Base-by-base conservation (phyloP, 2,797 vertebrate genomes). In the Diplodus sargus region DNA sequence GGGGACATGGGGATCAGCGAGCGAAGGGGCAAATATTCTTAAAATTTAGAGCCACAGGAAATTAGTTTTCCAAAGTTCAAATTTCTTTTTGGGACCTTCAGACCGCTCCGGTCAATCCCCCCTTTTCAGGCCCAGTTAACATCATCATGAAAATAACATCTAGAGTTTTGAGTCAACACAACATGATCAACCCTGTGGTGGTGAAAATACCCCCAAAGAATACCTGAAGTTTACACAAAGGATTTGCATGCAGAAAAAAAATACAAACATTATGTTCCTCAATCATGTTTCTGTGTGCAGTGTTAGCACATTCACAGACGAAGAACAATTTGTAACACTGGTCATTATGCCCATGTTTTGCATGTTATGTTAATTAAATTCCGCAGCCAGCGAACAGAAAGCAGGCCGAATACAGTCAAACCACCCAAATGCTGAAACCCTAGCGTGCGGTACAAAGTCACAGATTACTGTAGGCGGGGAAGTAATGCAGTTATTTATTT, bases 111-210 rank as follows among this genome's bases (percentile, higher is more conserved):
- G 30, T 5, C 1, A 6, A 34, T 34, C 34, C 7, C 7, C 34
- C 34, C 7, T 34, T 34, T 34, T 34, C 34, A 34, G 34, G 34
- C 34, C 34, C 34, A 89, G 92, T 94, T 96, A 92, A 95, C 96
- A 95, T 94, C 92, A 90, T 86, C 25, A 65, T 94, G 89, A 92
- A 95, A 95, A 91, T 91, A 88, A 84, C 85, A 92, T 93, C 90
- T 91, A 90, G 56, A 58, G 75, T 68, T 90, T 70, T 84, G 87
- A 83, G 52, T 66, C 84, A 75, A 70, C 89, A 84, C 72, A 79
- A 4, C 85, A 75, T 88, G 90, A 85, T 85, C 4, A 68, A 90
- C 28, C 87, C 45, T 73, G 1, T 60, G 14, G 60, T 60, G 72
- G 59, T 72, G 51, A 13, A 53, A 63, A 76, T 30, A 70, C 43